Percentiles rank a stretch among this genome's conserved stretches.
Conservation (phyloP, 2,888 invertebrate genomes). For the Sphaeridia pumilis region DNA sequence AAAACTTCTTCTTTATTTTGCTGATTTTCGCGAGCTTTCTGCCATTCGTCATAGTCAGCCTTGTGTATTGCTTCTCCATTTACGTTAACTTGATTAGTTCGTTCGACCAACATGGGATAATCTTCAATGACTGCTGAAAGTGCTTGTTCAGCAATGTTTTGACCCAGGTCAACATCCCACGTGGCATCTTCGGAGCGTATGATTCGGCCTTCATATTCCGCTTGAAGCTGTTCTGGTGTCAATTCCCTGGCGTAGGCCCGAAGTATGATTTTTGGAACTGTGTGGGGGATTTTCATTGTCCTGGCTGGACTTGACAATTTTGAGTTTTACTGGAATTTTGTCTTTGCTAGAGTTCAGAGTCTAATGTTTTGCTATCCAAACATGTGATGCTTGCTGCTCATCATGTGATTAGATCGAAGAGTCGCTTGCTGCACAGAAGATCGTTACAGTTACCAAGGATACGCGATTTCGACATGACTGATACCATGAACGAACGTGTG, state of each 20-base stretch:
- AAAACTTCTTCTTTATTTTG: constrained; percentile 9
- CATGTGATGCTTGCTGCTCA: too few relatives aligned
- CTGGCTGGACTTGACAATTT: too few relatives aligned
- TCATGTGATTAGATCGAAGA: too few relatives aligned
- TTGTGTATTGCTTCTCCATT: constrained; percentile 19
- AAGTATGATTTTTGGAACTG: constrained; percentile 30
- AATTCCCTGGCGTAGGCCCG: constrained; percentile 27
- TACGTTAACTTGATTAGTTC: constrained; percentile 26
- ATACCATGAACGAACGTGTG: too few relatives aligned
- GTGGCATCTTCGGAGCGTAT: constrained; percentile 31
- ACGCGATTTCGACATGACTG: too few relatives aligned
- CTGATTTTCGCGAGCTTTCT: constrained; percentile 21
- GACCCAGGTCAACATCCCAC: constrained; percentile 25
- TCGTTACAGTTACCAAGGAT: too few relatives aligned
- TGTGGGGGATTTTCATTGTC: constrained; percentile 34
- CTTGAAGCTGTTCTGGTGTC: constrained; percentile 22
- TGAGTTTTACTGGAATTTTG: too few relatives aligned
- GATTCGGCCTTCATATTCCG: constrained; percentile 25
- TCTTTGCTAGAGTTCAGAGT: too few relatives aligned
- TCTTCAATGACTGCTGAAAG: constrained; percentile 24
- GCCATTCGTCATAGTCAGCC: constrained; percentile 20
- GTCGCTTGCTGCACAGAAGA: too few relatives aligned
- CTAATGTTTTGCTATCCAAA: too few relatives aligned
- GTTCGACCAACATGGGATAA: constrained; percentile 28
- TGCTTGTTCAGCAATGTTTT: constrained; percentile 20